Evolutionary conservation across 1,140 invertebrate genomes (phyloP), one percentile per base, ranked within the genome.

Genomic region (Sesamia nonagrioides): DNA sequence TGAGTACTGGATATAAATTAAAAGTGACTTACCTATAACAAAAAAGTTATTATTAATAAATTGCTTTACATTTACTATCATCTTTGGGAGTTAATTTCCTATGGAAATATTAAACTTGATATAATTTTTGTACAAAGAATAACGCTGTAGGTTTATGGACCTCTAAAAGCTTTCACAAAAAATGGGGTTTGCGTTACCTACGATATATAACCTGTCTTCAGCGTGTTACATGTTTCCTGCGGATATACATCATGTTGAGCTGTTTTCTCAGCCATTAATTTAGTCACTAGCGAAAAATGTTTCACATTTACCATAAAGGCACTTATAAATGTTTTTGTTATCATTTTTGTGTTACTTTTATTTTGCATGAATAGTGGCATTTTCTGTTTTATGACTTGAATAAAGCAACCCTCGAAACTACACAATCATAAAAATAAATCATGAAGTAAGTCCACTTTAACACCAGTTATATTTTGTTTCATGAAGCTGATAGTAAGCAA

Each of bases 221-320:
- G 71, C 84, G 80, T 79, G 82, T 81, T 83, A 87, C 83, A 86
- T 82, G 77, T 88, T 88, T 88, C 87, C 86, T 86, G 80, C 73
- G 76, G 75, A 87, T 84, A 89, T 88, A 86, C 82, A 84, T 88
- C 86, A 87, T 85, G 83, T 82, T 81, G 83, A 79, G 81, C 82
- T 83, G 79, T 88, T 88, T 87, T 85, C 82, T 79, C 74, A 79
- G 40, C 86, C 85, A 88, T 90, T 86, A 88, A 83, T 88, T 82
- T 52, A 82, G 84, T 61, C 75, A 85, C 69, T 68, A 68, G 68
- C 71, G 80, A 88, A 86, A 88, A 84, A 86, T 84, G 72, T 78
- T 73, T 58, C 61, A 60, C 82, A 79, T 86, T 85, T 48, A 42
- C 72, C 37, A 8, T 45, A 54, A 27, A 61, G 37, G 56, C 18